These are phyloP conservation scores for Hyposoter didymator DNA, from an alignment of 2,888 invertebrate genomes.

Conservation along the genomic window DNA sequence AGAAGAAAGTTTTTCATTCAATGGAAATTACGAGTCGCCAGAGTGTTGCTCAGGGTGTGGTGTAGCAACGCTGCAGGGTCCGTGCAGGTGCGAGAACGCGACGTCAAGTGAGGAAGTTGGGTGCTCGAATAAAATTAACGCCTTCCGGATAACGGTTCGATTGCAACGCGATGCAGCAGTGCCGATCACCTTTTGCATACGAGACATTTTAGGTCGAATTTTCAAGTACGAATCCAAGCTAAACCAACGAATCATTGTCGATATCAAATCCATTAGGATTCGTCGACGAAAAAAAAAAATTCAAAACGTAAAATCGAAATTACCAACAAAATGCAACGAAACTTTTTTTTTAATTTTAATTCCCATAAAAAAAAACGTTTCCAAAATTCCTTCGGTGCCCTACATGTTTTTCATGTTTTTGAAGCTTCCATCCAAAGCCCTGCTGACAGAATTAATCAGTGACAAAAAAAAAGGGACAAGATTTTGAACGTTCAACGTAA, in stretches of 20 bases:
- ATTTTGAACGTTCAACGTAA: neutral
- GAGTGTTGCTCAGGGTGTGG: constrained; percentile 45
- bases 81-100: constrained; percentile 61
- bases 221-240: neutral
- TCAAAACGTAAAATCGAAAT: neutral
- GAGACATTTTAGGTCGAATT: constrained; percentile 6
- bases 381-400: neutral
- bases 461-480: neutral
- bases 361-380: neutral
- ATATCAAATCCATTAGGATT: neutral
- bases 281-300: neutral
- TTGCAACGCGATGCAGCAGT: constrained; percentile 68
- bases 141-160: constrained; percentile 82
- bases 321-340: neutral
- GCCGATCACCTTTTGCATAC: constrained; percentile 40
- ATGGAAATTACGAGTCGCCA: constrained; percentile 24
- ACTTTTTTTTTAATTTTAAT: neutral
- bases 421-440: neutral
- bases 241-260: neutral
- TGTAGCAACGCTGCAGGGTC: constrained; percentile 42
- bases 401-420: too few relatives aligned
- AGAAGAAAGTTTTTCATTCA: constrained; percentile 4
- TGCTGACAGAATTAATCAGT: neutral
- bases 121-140: constrained; percentile 74
- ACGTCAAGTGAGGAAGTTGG: constrained; percentile 72